Base-by-base conservation (phyloP, 2,113 vertebrate species). In the Lonchura striata region DNA sequence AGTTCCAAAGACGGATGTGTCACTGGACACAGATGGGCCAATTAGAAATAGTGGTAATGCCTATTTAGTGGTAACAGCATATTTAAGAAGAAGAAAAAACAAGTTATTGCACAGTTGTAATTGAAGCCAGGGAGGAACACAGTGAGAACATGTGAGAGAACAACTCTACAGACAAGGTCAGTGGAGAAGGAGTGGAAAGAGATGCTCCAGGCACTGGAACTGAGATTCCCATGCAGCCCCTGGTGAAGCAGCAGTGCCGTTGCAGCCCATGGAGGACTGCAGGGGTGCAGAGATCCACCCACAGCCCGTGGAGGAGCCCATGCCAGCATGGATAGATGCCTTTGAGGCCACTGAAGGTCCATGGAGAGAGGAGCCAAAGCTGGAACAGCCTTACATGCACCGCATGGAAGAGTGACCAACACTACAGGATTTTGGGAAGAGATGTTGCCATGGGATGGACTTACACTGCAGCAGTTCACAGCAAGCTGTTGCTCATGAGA, bases 281-380 rank as follows among this genome's bases (percentile, higher is more conserved):
- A 4, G n/a, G 19, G 6, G 10, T 50, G 25, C 61, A 50, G 25
- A 85, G 24, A 66, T 21, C 20, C 16, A 24, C 3, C 9, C 11
- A 10, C 2, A 57, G 60, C 3, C 24, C 2, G 1, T 25, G 13
- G 20, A 66, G 7, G 8, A 41, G 13, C 46, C 28, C 47, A 27
- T 2, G 4, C 14, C 7, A 4, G 28, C 28, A 28, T 1, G 0
- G 21, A 8, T 27, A 7, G 27, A 33, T 54, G 23, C 6, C 28
- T n/a, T 7, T 37, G 47, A 37, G 3, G 9, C 30, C 18, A 23
- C 1, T 33, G 19, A n/a, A 57, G 13, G 35, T 41, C 28, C 13
- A 1, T 31, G 47, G 27, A 37, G 39, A 83, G 9, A 44, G 27
- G 0, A 35, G 31, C 3, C 16, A 3, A 14, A 13, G 30, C 30